A percentile compares a stretch with the other conserved stretches of the same genome.
Conservation (phyloP, 2,888 invertebrate genomes). For the Chironomus tentans region DNA sequence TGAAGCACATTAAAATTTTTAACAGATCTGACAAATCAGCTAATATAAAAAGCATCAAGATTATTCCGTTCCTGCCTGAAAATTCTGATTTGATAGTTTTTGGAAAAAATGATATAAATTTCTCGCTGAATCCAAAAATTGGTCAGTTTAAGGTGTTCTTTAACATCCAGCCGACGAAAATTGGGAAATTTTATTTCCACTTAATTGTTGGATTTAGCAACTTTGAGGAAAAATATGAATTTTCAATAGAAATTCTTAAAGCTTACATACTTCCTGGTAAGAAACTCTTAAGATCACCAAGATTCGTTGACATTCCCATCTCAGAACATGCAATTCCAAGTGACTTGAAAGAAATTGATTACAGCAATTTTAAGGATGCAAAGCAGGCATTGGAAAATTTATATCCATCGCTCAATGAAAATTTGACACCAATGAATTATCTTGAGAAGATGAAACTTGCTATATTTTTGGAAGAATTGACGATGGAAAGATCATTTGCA, state of each 20-base stretch:
- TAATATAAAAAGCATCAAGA: background rate
- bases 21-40: background rate
- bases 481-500: background rate
- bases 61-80: background rate
- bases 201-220: background rate
- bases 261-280: background rate
- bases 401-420: background rate
- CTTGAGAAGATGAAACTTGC: background rate
- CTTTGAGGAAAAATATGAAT: background rate
- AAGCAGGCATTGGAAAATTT: background rate
- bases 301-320: background rate
- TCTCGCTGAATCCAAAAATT: background rate
- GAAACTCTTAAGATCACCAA: background rate
- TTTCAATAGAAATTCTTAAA: background rate
- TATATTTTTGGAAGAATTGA: constrained; percentile 74
- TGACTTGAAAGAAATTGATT: background rate
- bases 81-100: background rate
- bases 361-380: background rate
- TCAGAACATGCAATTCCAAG: background rate
- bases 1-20: background rate
- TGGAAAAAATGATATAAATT: background rate
- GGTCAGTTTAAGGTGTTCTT: background rate
- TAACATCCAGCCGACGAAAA: background rate
- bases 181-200: background rate
- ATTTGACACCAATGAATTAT: background rate